Conservation (phyloP, 1,140 invertebrate genomes). For the Lycorma delicatula region DNA sequence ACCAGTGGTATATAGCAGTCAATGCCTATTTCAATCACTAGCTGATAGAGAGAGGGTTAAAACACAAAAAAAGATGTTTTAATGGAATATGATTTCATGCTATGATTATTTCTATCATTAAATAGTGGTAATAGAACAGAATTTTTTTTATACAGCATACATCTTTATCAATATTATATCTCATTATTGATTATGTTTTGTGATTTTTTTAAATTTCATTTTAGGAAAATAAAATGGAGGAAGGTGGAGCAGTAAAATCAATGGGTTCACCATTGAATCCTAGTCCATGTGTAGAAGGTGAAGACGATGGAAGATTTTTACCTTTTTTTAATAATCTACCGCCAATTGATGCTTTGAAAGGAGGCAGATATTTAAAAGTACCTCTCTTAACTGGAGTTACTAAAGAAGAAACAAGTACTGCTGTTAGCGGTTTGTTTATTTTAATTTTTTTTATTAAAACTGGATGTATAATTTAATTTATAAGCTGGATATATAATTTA, state of each 20-base stretch:
- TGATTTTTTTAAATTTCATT: not conserved
- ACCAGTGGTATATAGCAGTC: no score
- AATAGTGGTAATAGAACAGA: no score
- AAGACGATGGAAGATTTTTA: constrained; percentile 45
- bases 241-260: constrained; percentile 40
- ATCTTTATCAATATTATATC: not conserved
- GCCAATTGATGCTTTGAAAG: constrained; percentile 42
- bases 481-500: no score
- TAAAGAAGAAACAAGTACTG: constrained; percentile 56
- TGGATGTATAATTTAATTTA: no score
- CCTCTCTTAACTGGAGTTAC: constrained; percentile 61
- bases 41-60: no score
- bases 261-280: constrained; percentile 37
- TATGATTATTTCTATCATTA: no score
- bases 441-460: no score
- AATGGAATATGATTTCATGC: no score
- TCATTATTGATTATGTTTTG: not conserved
- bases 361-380: constrained; percentile 43
- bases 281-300: constrained; percentile 52
- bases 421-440: constrained; percentile 48
- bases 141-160: not conserved
- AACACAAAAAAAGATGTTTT: no score
- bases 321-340: constrained; percentile 24
- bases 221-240: constrained; percentile 29
- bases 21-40: no score